Base-by-base conservation (phyloP, 2,888 invertebrate genomes). In the Macrophya alboannulata region DNA sequence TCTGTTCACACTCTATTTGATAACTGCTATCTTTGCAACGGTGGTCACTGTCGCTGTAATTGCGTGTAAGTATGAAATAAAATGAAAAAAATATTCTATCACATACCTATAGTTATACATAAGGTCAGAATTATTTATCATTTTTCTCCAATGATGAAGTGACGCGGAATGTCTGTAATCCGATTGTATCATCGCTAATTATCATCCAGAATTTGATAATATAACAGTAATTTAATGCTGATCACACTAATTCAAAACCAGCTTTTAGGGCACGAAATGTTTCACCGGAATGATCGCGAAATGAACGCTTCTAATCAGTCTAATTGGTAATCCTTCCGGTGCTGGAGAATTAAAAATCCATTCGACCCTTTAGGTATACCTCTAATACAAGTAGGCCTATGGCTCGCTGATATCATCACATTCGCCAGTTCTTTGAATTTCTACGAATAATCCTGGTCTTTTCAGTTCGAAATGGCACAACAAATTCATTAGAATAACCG, bases 11-110 rank as follows among this genome's bases (percentile, higher is more conserved):
- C 86, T 86, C 10, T 88, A 89, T 37, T 87, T 91, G 85, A 86
- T 71, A 2, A 88, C 92, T 2, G 91, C 91, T 8, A 65, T 88
- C 12, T 86, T 95, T 85, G 95, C 95, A 17, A 94, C 95, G 0
- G 86, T 94, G 4, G 92, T 96, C 37, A 94, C 96, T 86, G 87
- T 95, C 2, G 90, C 95, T 37, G 95, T 96, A 84, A 82, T 95
- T 10, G 88, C 95, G 55, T 94, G 91, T 91, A 86, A 90, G 90
- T 89, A 81, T 43, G 45, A 1, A 74, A 17, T 9, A 74, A 74
- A 17, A 74, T 45, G 45, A 2, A 74, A 45, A 21, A 74, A 45
- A 43, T 72, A 43, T 21, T 40, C n/a, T 5, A 21, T 3, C 15
- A 12, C 10, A 31, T 4, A 21, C 31, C 10, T 40, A 71, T 25